phyloP scores from a whole-genome alignment of 92 coral and sea anemone genomes.

The Montipora capitata region DNA sequence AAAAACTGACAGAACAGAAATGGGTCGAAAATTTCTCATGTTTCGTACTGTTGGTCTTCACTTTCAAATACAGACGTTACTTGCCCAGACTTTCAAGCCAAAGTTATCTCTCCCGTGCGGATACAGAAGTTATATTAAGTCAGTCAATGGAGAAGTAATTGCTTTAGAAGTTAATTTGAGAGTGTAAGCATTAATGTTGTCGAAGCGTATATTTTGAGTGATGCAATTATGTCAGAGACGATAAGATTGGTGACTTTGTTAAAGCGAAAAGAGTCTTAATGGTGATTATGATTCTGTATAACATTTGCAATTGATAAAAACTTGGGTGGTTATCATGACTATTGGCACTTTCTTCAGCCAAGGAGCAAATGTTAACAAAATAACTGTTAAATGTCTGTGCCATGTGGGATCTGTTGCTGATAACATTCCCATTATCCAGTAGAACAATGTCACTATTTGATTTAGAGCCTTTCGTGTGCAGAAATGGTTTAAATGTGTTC shows the following conservation, averaged over 20 bases:
- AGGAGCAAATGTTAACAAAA: no score
- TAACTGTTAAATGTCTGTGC: no score
- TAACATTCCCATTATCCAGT: no score
- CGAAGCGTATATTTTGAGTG: no score
- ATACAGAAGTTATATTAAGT: neutral
- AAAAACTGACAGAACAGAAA: neutral
- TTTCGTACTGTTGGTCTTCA: neutral
- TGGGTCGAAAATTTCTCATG: neutral
- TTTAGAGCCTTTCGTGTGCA: no score
- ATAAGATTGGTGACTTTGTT: neutral
- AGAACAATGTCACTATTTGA: no score
- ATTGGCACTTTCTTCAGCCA: no score
- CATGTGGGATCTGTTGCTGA: no score
- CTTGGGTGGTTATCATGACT: no score
- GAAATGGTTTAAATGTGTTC: no score
- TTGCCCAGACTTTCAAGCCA: neutral
- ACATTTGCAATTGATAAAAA: neutral
- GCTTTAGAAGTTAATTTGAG: no score
- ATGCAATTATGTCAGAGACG: neutral
- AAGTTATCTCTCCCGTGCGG: neutral
- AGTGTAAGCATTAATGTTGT: no score
- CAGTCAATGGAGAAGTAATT: neutral
- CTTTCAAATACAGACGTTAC: conserved; percentile 1
- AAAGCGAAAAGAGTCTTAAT: neutral
- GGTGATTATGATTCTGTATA: neutral